Percentiles rank a stretch among this genome's conserved stretches.
Evolutionary conservation across 2,797 vertebrate species (phyloP).

Genomic region (Sciurus vulgaris): DNA sequence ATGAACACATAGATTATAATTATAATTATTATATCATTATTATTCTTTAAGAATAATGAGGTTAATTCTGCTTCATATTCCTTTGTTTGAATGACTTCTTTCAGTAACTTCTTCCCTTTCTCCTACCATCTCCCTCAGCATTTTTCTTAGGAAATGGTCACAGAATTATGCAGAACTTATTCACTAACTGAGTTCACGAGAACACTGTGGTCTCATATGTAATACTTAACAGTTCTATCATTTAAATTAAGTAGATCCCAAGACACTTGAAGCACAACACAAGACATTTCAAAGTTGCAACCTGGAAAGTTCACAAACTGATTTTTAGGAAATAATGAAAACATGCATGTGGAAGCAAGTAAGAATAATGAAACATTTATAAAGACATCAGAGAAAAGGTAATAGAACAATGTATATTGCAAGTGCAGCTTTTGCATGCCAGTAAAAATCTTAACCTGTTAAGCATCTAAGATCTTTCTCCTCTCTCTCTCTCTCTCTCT

Average conservation of each 20-base stretch:
- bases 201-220: background rate
- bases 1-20: background rate
- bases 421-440: background rate
- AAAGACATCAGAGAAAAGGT: background rate
- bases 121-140: no score
- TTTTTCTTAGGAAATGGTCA: background rate
- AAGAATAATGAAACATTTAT: background rate
- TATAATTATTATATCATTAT: no score
- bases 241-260: slow-evolving; percentile 16
- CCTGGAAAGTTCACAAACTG: background rate
- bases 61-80: background rate
- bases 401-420: background rate
- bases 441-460: background rate
- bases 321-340: background rate
- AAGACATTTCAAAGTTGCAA: background rate
- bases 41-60: background rate
- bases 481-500: no score
- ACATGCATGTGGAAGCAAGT: background rate
- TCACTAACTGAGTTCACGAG: background rate
- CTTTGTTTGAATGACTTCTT: background rate
- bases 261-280: background rate
- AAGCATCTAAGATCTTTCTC: background rate
- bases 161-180: background rate
- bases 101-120: background rate
- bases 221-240: background rate